Base-by-base conservation (phyloP, 1,140 invertebrate species). In the Trichonephila inaurata region DNA sequence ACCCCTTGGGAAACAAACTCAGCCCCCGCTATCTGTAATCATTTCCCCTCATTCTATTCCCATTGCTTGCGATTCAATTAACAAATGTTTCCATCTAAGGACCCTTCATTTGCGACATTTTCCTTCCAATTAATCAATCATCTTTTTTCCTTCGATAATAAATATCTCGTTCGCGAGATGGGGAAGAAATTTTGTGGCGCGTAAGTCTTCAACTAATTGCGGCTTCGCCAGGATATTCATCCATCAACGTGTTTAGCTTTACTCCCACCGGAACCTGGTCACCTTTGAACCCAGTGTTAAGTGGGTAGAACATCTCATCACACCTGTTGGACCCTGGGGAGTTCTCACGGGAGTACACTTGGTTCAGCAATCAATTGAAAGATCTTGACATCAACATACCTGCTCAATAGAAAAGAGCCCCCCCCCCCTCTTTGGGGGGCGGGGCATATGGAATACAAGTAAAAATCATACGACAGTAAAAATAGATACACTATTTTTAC, bases 181-280 rank as follows among this genome's bases (percentile, higher is more conserved):
- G 58, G 83, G 61, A 40, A 66, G 21, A 28, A 87, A 24, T 64
- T 61, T 62, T 88, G 60, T 19, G 19, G 86, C 33, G 58, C 58
- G 81, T 28, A 88, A 64, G 60, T 88, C 28, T 66, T 10, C 86
- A 40, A 66, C 86, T 88, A 88, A 88, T 88, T 88, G 86, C 8
- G 44, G 82, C 51, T 85, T n/a, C 40, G 51, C 82, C 82, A 88
- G 62, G 86, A 58, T 64, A 61, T 40, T 64, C 86, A 88, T 88
- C 86, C 40, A 88, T 87, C 85, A 88, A 64, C n/a, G 62, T 33
- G 60, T 66, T 85, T 64, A 66, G 61, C 3, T 18, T 16, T n/a
- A 87, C 85, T 87, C 61, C 86, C 86, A 88, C 86, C 86, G 86
- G 86, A 88, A 88, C 86, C 86, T 88, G 86, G 62, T 88, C 86